These are phyloP conservation scores for Pimephales promelas DNA, from an alignment of 2,113 vertebrate genomes.

Conservation along the genomic window DNA sequence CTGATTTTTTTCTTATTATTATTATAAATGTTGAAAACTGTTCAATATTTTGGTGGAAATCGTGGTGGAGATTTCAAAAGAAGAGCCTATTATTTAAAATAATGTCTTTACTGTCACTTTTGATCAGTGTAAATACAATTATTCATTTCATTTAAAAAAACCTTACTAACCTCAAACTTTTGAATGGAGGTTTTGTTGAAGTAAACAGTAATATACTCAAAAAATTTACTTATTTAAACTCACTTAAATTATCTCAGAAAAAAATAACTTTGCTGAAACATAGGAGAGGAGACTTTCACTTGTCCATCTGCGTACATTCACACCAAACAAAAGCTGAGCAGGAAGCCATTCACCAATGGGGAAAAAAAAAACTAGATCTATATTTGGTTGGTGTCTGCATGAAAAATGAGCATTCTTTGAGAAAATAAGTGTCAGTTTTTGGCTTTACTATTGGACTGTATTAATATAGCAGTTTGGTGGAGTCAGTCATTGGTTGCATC, in stretches of 20 bases:
- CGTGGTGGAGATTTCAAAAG: too few species aligned
- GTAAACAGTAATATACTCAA: neutral
- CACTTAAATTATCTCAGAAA: neutral
- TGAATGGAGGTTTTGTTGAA: neutral
- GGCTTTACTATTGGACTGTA: constrained; percentile 1
- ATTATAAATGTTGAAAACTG: too few species aligned
- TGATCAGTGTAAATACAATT: neutral
- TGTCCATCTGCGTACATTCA: constrained; percentile 35
- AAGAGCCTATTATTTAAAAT: too few species aligned
- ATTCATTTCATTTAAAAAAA: neutral
- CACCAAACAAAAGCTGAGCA: constrained; percentile 41
- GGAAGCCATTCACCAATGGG: constrained; percentile 34
- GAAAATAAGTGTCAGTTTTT: constrained; percentile 28
- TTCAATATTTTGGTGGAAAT: too few species aligned
- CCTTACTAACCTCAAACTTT: neutral
- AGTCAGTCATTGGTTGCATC: neutral
- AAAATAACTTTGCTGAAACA: neutral
- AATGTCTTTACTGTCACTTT: neutral
- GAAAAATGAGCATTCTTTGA: neutral
- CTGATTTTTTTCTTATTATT: too few species aligned
- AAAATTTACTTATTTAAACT: neutral
- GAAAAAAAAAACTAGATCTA: constrained; percentile 51
- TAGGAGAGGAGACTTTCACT: constrained; percentile 14
- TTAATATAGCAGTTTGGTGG: constrained; percentile 7
- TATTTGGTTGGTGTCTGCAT: constrained; percentile 55